phyloP scores from a whole-genome alignment of 2,888 invertebrate genomes.

The Hydraecia micacea region DNA sequence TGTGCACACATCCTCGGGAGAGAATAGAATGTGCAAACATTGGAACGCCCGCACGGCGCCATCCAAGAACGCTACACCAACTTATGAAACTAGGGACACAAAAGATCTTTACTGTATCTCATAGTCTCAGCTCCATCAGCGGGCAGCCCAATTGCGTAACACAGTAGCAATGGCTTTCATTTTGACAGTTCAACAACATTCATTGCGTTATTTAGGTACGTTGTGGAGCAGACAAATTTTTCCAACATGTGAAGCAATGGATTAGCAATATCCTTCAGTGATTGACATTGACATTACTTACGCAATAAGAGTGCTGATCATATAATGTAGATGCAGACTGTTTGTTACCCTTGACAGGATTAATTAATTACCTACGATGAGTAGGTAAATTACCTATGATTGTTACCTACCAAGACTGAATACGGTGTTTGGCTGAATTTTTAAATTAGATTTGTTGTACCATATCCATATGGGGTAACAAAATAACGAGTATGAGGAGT shows the following conservation, averaged over 20 bases:
- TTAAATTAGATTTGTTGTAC: too few species aligned
- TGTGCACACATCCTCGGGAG: slow-evolving; percentile 71
- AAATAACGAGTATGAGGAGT: background rate
- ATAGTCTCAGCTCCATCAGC: background rate
- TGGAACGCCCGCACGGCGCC: slow-evolving; percentile 76
- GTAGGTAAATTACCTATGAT: background rate
- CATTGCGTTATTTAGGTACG: background rate
- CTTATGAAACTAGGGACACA: slow-evolving; percentile 3
- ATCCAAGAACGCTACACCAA: slow-evolving; percentile 21
- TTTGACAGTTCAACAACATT: background rate
- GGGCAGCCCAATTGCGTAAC: background rate
- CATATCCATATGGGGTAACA: background rate
- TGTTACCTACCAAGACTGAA: background rate
- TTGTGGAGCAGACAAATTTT: background rate
- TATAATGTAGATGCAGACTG: background rate
- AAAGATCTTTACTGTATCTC: background rate
- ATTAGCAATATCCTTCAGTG: background rate
- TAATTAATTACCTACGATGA: background rate
- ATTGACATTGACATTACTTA: background rate
- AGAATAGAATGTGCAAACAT: slow-evolving; percentile 78
- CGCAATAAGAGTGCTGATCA: background rate
- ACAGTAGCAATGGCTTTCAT: background rate
- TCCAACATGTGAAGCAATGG: background rate
- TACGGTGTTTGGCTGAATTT: too few species aligned
- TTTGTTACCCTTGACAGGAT: background rate